A percentile compares a stretch with the other conserved stretches of the same genome.
Conservation (phyloP, 92 coral and sea anemone species). For the Actinostola sp. region DNA sequence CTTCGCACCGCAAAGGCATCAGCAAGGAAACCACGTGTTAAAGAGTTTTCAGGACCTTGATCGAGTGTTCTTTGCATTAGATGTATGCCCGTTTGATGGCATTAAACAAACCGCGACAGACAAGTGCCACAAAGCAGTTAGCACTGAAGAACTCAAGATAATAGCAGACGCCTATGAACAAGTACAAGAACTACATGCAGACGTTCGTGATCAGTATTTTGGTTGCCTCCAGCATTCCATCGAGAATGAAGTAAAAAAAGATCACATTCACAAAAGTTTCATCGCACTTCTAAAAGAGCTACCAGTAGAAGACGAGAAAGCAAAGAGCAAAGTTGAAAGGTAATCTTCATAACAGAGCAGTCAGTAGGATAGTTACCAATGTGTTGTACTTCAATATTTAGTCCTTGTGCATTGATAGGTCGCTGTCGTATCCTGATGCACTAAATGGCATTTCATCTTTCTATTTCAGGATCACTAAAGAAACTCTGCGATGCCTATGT, state of each 20-base stretch:
- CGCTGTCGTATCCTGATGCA: too few species aligned
- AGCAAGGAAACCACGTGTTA: slow-evolving; percentile 1
- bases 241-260: slow-evolving; percentile 1
- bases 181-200: slow-evolving; percentile 5
- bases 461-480: slow-evolving; percentile 15
- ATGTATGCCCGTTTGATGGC: slow-evolving; percentile 19
- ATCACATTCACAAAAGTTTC: neutral
- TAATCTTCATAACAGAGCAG: neutral
- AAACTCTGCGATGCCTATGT: slow-evolving; percentile 1
- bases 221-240: neutral
- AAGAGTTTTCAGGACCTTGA: neutral
- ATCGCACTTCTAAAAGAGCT: neutral
- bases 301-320: neutral
- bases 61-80: slow-evolving; percentile 1
- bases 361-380: neutral
- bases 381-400: neutral
- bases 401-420: too few species aligned
- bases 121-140: neutral
- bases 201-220: neutral
- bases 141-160: neutral
- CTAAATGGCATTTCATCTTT: neutral
- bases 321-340: slow-evolving; percentile 11
- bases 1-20: neutral
- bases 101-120: neutral
- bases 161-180: slow-evolving; percentile 31